Base-by-base conservation (phyloP, 2,113 vertebrate species). In the Cygnus atratus region DNA sequence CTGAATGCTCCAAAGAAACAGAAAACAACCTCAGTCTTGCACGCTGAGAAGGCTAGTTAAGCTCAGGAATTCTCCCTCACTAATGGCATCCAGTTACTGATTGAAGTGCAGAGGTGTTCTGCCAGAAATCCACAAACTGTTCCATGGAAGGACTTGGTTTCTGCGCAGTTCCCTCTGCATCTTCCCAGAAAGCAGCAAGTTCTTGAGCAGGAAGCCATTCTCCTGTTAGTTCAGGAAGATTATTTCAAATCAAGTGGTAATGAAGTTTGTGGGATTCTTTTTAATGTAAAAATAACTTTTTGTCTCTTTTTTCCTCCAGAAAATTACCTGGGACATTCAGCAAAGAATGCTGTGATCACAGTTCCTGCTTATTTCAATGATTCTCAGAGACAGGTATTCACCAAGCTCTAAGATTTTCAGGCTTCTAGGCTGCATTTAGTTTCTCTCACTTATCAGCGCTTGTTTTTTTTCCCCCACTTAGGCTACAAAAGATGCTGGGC, bases 301-400 rank as follows among this genome's bases (percentile, higher is more conserved):
- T 67, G 31, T 89, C 29, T 72, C 16, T 48, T 57, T 83, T 75
- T 75, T 79, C 44, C 96, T 95, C 11, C 95, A 99, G 99, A 99
- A 97, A 99, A 97, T 94, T 99, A 99, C 87, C 93, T 99, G 97
- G 99, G 99, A 24, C 99, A 99, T 58, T 71, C 97, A 28, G 99
- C 99, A 90, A 99, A 99, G 98, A 99, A 99, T 6, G 99, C 99
- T 6, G 99, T 99, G 28, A 97, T 99, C 90, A 99, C 99, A 29
- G 99, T 99, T 14, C 99, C 99, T 76, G 99, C 99, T 66, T 99
- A 99, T 97, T 99, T 99, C 98, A 99, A 99, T 25, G 99, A 99
- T 95, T 99, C 99, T 57, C 99, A 99, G 97, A 99, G 99, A 98
- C 99, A 99, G 99, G 99, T 99, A 97, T 35, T 87, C 52, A 33